Conservation (phyloP, 1,140 invertebrate genomes). For the Zophobas morio region DNA sequence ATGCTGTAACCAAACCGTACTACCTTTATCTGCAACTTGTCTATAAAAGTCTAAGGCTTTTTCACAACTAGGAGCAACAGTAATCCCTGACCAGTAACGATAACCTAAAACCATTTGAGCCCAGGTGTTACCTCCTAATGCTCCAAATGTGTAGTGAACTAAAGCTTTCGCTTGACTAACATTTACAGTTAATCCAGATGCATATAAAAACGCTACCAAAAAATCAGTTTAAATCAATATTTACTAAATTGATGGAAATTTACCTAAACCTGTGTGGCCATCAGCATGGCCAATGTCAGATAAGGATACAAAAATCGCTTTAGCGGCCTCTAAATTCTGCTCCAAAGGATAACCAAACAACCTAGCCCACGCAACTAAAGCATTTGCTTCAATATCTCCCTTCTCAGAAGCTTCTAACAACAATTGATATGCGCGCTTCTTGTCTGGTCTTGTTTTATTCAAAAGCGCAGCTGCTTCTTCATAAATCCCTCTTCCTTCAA, state of each 20-base stretch:
- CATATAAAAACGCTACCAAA: conserved; percentile 87
- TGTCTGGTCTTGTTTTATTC: conserved; percentile 78
- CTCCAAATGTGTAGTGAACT: conserved; percentile 92
- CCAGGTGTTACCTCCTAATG: conserved; percentile 89
- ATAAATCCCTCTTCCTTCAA: conserved; percentile 79
- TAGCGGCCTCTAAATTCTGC: conserved; percentile 84
- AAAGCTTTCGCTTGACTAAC: conserved; percentile 91
- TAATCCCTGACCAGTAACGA: conserved; percentile 91
- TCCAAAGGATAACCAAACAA: conserved; percentile 84
- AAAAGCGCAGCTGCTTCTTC: conserved; percentile 76
- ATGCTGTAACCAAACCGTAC: conserved; percentile 16
- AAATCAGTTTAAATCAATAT: conserved; percentile 36
- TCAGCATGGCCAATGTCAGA: conserved; percentile 85
- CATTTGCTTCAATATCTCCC: conserved; percentile 85
- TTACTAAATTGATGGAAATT: not conserved
- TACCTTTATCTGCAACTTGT: conserved; percentile 89
- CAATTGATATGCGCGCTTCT: conserved; percentile 76
- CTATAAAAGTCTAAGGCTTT: conserved; percentile 90
- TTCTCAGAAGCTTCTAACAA: conserved; percentile 82
- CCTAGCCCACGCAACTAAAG: conserved; percentile 88
- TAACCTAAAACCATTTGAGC: conserved; percentile 97
- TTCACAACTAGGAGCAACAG: conserved; percentile 90
- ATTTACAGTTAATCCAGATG: conserved; percentile 87
- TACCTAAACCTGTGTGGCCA: conserved; percentile 83
- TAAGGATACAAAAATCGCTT: conserved; percentile 84